Evolutionary conservation across 2,797 vertebrate genomes (phyloP), one percentile per base, ranked within the genome.

Genomic region (Poeciliopsis gracilis): DNA sequence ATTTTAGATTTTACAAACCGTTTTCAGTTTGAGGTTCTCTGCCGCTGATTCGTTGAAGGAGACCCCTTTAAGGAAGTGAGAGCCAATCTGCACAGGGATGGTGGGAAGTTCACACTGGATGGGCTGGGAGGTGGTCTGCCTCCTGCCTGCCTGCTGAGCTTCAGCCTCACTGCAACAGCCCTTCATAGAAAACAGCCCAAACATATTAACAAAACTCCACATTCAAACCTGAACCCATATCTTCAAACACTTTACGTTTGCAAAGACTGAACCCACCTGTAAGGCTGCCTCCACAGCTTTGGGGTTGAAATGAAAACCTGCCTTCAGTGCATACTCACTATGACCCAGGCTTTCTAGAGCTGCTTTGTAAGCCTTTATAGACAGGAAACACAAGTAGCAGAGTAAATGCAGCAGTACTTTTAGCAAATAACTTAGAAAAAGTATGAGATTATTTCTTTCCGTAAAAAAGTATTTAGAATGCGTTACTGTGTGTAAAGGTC

Each of bases 71-170:
- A 99, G 96, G 86, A 99, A 99, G 89, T 98, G 98, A 0, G 97
- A 95, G 88, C 98, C 98, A 0, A 99, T 99, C 93, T 99, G 98
- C 81, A 99, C 96, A 0, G 98, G 98, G 77, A 99, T 97, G 15
- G 98, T 99, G 82, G 98, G 98, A 87, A 99, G 96, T 94, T 99
- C 98, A 66, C 97, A 99, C 93, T 99, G 98, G 88, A 99, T 97
- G 78, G 98, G 97, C 94, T 99, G 98, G 5, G 97, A 95, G 75
- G 97, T 97, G 77, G 97, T 99, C 92, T 99, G 98, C 92, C 98
- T 97, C 89, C 97, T 95, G 75, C 98, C 98, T 0, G 98, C 97
- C 94, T 99, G 98, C 92, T 99, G 97, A 73, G 97, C 98, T 95
- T 99, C 98, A 0, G 96, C 98, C 49, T 99, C 98, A 51, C 97